Base-by-base conservation (phyloP, 2,888 invertebrate genomes). In the Imbricaverruca yamaguchii region DNA sequence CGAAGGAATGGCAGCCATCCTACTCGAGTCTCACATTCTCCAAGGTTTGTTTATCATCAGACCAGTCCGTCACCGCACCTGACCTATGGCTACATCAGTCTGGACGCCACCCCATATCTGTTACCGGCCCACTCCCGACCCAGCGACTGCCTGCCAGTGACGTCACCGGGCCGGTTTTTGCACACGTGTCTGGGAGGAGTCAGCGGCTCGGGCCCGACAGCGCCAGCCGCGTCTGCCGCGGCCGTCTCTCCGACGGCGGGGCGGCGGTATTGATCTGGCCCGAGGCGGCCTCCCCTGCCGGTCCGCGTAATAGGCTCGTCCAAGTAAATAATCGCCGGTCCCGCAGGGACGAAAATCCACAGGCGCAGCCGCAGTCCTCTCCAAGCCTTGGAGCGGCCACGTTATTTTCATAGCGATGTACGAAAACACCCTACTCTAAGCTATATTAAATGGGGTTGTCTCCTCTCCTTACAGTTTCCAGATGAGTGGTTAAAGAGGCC, bases 181-280 rank as follows among this genome's bases (percentile, higher is more conserved):
- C 69, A 23, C 69, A 69, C 69, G 69, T 69, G 69, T 12, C 69
- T 69, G 69, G 69, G 69, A 69, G 69, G 69, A 69, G 69, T 69
- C 69, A 67, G 65, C 23, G 23, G 65, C 65, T 7, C 10, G 23
- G 23, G 23, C 65, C 39, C 39, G 39, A 39, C 39, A 21, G 8
- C 23, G 6, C 65, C n/a, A 21, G 63, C 67, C 23, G 23, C 12
- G 23, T 67, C 67, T 67, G 23, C 23, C 25, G 23, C 67, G 9
- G n/a, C n/a, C 63, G 6, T n/a, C 65, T 23, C 65, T 65, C 65
- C 12, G n/a, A 7, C 65, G 65, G n/a, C n/a, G n/a, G 65, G n/a
- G 8, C 65, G 10, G 15, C 13, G 15, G n/a, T 65, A 65, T 65
- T 23, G 65, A 65, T 65, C 65, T 65, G 8, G 65, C n/a, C 8